These are phyloP conservation scores for Erannis defoliaria DNA, from an alignment of 2,888 invertebrate species.

Conservation along the genomic window DNA sequence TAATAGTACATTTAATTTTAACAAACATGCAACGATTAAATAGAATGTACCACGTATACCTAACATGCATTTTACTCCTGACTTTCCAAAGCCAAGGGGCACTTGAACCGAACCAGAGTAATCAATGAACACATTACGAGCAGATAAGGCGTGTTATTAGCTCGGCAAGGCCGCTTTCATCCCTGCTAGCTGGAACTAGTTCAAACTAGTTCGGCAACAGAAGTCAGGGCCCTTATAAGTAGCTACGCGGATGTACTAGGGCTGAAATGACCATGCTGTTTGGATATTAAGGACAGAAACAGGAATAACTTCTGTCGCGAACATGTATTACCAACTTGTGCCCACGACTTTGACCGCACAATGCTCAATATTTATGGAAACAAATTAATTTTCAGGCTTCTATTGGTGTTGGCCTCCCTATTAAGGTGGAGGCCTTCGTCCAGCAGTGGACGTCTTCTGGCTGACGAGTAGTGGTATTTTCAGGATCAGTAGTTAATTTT, in stretches of 20 bases:
- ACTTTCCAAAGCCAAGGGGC: constrained; percentile 25
- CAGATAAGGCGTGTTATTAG: constrained; percentile 63
- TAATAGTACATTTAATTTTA: not conserved
- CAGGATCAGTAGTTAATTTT: too few species aligned
- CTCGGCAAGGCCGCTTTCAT: constrained; percentile 69
- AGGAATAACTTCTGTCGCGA: not conserved
- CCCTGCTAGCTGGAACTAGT: constrained; percentile 35
- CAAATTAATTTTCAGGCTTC: too few species aligned
- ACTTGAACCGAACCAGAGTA: constrained; percentile 23
- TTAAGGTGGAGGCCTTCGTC: too few species aligned
- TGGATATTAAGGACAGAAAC: not conserved
- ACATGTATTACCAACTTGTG: not conserved
- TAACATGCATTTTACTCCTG: constrained; percentile 1
- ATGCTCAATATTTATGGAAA: too few species aligned
- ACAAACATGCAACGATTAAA: too few species aligned
- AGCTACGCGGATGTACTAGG: constrained; percentile 61
- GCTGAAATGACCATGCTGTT: constrained; percentile 53
- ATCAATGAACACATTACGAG: constrained; percentile 37
- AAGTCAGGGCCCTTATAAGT: constrained; percentile 71
- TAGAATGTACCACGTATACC: too few species aligned
- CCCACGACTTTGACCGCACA: too few species aligned
- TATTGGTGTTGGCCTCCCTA: too few species aligned
- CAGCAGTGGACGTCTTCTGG: too few species aligned
- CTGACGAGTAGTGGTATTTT: too few species aligned
- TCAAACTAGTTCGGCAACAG: constrained; percentile 73